These are phyloP conservation scores for Drosophila eugracilis DNA, from an alignment of 1,140 invertebrate genomes.

Conservation along the genomic window DNA sequence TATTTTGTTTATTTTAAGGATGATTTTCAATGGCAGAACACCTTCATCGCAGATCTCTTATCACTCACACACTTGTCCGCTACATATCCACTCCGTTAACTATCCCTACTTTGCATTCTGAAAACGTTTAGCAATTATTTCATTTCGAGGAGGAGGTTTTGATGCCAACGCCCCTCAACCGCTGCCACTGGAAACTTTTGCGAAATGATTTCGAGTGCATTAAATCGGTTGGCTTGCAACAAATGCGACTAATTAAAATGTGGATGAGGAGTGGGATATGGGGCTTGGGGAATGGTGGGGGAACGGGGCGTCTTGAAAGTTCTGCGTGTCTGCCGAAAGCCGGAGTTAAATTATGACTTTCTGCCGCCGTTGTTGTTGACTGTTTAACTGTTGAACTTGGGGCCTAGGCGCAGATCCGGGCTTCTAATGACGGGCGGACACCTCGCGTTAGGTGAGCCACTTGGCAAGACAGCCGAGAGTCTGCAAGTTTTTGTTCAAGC, in stretches of 20 bases:
- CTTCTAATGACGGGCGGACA: slow-evolving; percentile 7
- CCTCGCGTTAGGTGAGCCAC: slow-evolving; percentile 19
- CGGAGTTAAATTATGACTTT: slow-evolving; percentile 57
- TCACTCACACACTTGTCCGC: slow-evolving; percentile 19
- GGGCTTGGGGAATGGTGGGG: too few species aligned
- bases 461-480: slow-evolving; percentile 30
- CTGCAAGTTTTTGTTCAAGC: slow-evolving; percentile 48
- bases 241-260: slow-evolving; percentile 82
- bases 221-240: slow-evolving; percentile 78
- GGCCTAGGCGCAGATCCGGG: slow-evolving; percentile 1
- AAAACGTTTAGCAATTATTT: slow-evolving; percentile 77
- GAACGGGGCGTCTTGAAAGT: slow-evolving; percentile 29
- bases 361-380: slow-evolving; percentile 34
- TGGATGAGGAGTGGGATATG: slow-evolving; percentile 53
- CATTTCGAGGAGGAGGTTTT: slow-evolving; percentile 51
- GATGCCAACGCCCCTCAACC: slow-evolving; percentile 5
- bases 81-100: slow-evolving; percentile 34
- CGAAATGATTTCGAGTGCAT: slow-evolving; percentile 79
- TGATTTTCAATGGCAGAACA: neutral
- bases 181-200: slow-evolving; percentile 47
- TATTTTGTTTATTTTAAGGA: neutral
- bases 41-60: neutral
- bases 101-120: slow-evolving; percentile 63
- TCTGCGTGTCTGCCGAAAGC: slow-evolving; percentile 30
- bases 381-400: slow-evolving; percentile 38